Evolutionary conservation across 2,113 vertebrate species (phyloP).

Genomic region (Alethe castanea): DNA sequence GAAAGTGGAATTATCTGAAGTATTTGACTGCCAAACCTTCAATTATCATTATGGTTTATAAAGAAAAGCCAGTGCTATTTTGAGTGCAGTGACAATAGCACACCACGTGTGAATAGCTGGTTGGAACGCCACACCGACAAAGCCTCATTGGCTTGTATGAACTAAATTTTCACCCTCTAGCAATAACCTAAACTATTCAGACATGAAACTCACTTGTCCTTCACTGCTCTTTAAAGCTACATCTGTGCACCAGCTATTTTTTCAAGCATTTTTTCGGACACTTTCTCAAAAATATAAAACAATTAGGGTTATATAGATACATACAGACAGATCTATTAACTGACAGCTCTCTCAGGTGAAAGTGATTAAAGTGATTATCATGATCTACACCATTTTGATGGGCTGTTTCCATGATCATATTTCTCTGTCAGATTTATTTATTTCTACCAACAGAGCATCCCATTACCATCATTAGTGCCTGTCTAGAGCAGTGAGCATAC

Average conservation of each 20-base stretch:
- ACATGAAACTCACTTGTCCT: not conserved
- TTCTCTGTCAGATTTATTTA: not conserved
- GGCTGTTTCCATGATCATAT: not conserved
- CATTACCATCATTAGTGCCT: not conserved
- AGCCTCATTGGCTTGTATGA: not conserved
- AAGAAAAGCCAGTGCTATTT: conserved; percentile 39
- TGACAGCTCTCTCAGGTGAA: not conserved
- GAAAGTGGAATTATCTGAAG: conserved; percentile 21
- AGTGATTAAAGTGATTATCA: not conserved
- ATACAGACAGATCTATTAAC: not conserved
- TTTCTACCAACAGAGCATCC: not conserved
- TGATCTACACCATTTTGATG: not conserved
- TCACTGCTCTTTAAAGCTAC: not conserved
- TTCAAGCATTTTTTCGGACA: not conserved
- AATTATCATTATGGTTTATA: not conserved
- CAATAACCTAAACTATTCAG: not conserved
- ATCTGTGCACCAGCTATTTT: not conserved
- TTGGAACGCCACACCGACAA: not conserved
- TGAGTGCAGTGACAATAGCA: conserved; percentile 22
- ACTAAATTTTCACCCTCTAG: conserved; percentile 16
- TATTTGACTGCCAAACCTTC: conserved; percentile 46
- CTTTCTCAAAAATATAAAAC: not conserved
- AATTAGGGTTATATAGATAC: not conserved
- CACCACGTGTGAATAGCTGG: conserved; percentile 37
- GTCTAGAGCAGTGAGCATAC: not conserved